Evolutionary conservation across 1,140 invertebrate genomes (phyloP).

Genomic region (Cydia pomonella): DNA sequence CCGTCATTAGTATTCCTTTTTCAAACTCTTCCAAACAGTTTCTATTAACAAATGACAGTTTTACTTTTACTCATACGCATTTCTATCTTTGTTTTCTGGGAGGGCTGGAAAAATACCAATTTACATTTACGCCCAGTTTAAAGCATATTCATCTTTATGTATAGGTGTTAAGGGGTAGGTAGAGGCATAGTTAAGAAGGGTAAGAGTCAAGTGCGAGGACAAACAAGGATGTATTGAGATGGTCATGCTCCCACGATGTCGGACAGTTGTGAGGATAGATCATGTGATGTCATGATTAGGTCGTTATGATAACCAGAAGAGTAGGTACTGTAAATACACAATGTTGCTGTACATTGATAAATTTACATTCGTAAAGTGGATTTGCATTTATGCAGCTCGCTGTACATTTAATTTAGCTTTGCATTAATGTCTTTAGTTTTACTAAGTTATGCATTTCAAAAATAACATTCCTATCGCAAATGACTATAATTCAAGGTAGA

Average conservation of each 20-base stretch:
- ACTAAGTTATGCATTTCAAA: too few relatives aligned
- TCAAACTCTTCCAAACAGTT: not conserved
- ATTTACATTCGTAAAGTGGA: too few relatives aligned
- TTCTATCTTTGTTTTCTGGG: not conserved
- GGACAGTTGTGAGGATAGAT: conserved; percentile 40
- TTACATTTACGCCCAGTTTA: conserved; percentile 31
- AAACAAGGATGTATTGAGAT: conserved; percentile 53
- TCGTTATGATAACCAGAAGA: not conserved
- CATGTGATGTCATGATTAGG: conserved; percentile 11
- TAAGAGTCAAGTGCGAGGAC: conserved; percentile 40
- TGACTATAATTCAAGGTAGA: too few relatives aligned
- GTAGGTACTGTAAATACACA: not conserved
- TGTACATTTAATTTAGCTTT: too few relatives aligned
- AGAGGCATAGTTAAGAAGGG: not conserved
- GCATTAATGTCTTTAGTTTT: too few relatives aligned
- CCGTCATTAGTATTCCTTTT: not conserved
- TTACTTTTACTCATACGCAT: not conserved
- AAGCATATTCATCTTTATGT: conserved; percentile 9
- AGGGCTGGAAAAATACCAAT: conserved; percentile 31
- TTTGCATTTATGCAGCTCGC: too few relatives aligned
- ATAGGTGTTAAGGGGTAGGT: not conserved
- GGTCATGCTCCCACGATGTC: conserved; percentile 57
- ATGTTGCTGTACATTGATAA: too few relatives aligned
- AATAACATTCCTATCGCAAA: too few relatives aligned
- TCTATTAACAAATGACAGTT: conserved; percentile 8